Percentiles rank a stretch among this genome's conserved stretches.
phyloP scores from a whole-genome alignment of 2,888 invertebrate species.

The Carcina quercana region DNA sequence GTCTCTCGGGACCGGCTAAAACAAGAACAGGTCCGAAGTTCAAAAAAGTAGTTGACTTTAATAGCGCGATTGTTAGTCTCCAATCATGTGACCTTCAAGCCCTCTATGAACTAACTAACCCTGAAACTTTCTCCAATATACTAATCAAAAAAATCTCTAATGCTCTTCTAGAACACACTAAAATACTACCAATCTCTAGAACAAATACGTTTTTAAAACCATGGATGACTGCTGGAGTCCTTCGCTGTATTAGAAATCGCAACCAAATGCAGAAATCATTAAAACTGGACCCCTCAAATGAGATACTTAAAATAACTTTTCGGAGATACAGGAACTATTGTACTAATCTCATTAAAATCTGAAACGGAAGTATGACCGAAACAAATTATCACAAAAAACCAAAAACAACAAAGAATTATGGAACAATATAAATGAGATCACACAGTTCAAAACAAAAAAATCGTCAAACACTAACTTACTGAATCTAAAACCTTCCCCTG shows the following conservation, averaged over 20 bases:
- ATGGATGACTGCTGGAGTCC: constrained; percentile 7
- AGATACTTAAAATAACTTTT: constrained; percentile 4
- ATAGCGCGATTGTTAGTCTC: neutral
- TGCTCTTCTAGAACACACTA: neutral
- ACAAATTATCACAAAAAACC: neutral
- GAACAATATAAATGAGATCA: constrained; percentile 5
- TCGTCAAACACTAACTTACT: neutral
- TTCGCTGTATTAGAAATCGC: constrained; percentile 4
- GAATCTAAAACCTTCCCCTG: neutral
- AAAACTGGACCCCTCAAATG: neutral
- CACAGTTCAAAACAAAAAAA: neutral
- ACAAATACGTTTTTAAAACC: constrained; percentile 4
- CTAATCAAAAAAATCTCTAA: neutral
- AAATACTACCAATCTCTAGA: constrained; percentile 1
- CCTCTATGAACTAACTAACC: neutral
- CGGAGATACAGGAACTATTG: constrained; percentile 6
- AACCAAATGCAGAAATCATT: constrained; percentile 4
- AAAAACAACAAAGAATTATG: constrained; percentile 6
- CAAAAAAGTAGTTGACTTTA: neutral
- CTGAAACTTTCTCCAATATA: neutral
- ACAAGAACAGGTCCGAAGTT: neutral
- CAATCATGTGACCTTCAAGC: neutral
- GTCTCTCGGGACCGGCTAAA: neutral
- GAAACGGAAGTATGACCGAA: constrained; percentile 5
- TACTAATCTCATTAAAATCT: constrained; percentile 5